phyloP scores from a whole-genome alignment of 2,797 vertebrate species.

The Oreonectes daqikongensis region DNA sequence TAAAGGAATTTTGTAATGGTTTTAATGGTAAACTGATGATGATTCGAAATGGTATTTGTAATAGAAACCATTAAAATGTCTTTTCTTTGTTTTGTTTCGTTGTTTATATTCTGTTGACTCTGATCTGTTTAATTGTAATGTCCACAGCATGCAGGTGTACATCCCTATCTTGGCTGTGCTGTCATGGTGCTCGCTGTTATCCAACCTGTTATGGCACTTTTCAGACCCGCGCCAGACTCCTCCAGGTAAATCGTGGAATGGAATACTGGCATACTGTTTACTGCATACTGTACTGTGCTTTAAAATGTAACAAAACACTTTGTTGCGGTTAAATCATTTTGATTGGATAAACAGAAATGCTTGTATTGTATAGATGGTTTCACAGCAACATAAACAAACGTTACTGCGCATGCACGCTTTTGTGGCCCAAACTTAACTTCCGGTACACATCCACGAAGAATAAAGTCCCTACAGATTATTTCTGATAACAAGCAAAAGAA shows the following conservation, averaged over 20 bases:
- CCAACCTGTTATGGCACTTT: conserved; percentile 80
- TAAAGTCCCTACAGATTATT: too few relatives aligned
- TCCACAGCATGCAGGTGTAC: conserved; percentile 81
- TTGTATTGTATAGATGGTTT: too few relatives aligned
- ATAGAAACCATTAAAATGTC: background rate
- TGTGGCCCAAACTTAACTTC: too few relatives aligned
- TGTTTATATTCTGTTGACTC: conserved; percentile 3
- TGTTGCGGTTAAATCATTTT: background rate
- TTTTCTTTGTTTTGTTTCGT: too few relatives aligned
- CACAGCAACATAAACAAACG: too few relatives aligned
- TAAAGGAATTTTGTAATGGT: too few relatives aligned
- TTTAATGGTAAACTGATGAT: too few relatives aligned
- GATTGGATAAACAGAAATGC: background rate
- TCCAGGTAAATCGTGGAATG: conserved; percentile 75
- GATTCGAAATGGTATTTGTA: too few relatives aligned
- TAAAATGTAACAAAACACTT: background rate
- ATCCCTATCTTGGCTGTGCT: conserved; percentile 82
- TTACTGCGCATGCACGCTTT: too few relatives aligned
- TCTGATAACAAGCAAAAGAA: too few relatives aligned
- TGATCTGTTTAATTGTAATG: conserved; percentile 7
- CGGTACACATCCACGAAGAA: too few relatives aligned
- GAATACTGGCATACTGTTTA: background rate
- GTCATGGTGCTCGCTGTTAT: conserved; percentile 79
- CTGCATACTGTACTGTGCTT: background rate
- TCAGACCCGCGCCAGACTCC: conserved; percentile 78